Conservation (phyloP, 1,140 invertebrate genomes). For the Listronotus bonariensis region DNA sequence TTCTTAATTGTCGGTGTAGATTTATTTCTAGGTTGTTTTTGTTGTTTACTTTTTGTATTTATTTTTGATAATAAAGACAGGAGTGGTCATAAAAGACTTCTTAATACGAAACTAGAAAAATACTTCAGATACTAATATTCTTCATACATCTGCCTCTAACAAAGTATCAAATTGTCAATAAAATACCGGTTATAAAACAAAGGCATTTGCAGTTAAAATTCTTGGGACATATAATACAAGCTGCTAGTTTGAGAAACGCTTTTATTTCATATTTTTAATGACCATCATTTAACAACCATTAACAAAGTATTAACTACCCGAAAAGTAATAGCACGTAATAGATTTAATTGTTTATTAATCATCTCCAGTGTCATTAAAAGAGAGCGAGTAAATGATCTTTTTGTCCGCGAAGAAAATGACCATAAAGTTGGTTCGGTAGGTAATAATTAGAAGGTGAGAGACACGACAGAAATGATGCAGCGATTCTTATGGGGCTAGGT, state of each 20-base stretch:
- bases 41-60: no score
- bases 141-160: background rate
- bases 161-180: slow-evolving; percentile 19
- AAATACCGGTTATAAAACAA: slow-evolving; percentile 12
- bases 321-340: slow-evolving; percentile 15
- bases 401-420: slow-evolving; percentile 12
- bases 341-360: slow-evolving; percentile 23
- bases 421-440: slow-evolving; percentile 8
- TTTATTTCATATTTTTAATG: slow-evolving; percentile 13
- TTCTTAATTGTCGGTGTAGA: no score
- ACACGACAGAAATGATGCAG: slow-evolving; percentile 1
- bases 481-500: slow-evolving; percentile 10
- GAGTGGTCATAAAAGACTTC: no score
- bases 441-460: slow-evolving; percentile 24
- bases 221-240: slow-evolving; percentile 12
- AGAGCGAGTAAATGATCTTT: slow-evolving; percentile 17
- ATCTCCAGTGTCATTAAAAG: background rate
- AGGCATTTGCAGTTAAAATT: slow-evolving; percentile 20
- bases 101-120: no score
- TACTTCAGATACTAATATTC: no score
- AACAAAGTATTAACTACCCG: slow-evolving; percentile 7
- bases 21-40: no score
- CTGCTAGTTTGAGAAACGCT: slow-evolving; percentile 13
- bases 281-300: slow-evolving; percentile 11
- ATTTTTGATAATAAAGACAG: no score